A percentile compares a stretch with the other conserved stretches of the same genome.
These are phyloP conservation scores for Ophioninae sp. DNA, from an alignment of 2,888 invertebrate species.

Conservation along the genomic window DNA sequence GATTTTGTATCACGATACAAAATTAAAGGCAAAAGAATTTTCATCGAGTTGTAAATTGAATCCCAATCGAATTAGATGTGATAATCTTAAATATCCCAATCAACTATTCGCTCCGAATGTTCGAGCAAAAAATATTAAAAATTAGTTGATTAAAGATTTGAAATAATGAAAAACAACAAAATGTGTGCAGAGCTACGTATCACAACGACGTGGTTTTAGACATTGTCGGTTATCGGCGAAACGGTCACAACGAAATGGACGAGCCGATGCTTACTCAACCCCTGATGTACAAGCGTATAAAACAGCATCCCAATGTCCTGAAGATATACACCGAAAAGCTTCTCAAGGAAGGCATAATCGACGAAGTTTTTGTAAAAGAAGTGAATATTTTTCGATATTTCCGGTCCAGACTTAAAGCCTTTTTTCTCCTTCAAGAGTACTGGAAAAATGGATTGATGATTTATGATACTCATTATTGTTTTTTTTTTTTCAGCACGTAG, in stretches of 20 bases:
- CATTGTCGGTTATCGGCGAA: conserved; percentile 90
- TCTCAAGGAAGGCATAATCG: conserved; percentile 87
- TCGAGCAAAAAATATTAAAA: no score
- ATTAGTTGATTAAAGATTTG: no score
- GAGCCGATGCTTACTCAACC: conserved; percentile 98
- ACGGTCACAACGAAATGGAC: conserved; percentile 97
- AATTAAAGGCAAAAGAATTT: no score
- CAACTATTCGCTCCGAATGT: no score
- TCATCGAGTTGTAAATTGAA: no score
- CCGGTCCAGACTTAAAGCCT: not conserved
- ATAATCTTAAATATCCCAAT: no score
- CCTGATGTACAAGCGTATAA: conserved; percentile 95
- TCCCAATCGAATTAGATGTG: no score
- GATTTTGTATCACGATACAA: no score
- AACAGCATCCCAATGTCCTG: conserved; percentile 84
- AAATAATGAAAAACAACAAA: no score
- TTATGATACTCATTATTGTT: not conserved
- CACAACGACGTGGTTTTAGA: conserved; percentile 94
- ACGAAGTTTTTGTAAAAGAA: conserved; percentile 85
- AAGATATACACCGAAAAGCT: conserved; percentile 88
- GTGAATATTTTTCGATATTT: conserved; percentile 68
- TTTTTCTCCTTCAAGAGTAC: not conserved
- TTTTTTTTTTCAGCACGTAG: conserved; percentile 65
- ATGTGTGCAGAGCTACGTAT: conserved; percentile 85
- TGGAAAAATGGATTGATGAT: not conserved